These are phyloP conservation scores for Meganola albula DNA, from an alignment of 2,888 invertebrate species.

Conservation along the genomic window DNA sequence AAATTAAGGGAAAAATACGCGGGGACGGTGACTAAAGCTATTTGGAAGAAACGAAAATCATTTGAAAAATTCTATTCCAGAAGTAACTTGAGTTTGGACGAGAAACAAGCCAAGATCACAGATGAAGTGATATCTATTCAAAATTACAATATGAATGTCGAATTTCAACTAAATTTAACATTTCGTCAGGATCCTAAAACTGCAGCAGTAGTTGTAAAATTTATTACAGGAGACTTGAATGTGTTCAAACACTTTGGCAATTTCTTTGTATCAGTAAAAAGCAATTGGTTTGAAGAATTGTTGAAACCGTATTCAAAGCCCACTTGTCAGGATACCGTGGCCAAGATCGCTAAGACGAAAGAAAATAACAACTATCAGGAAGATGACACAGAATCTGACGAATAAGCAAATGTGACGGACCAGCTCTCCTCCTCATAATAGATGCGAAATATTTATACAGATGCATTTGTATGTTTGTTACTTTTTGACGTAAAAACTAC, in stretches of 20 bases:
- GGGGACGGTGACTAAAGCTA: slow-evolving; percentile 31
- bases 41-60: slow-evolving; percentile 51
- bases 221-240: slow-evolving; percentile 33
- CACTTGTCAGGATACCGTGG: slow-evolving; percentile 21
- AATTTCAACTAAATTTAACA: slow-evolving; percentile 38
- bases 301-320: slow-evolving; percentile 31
- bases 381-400: slow-evolving; percentile 1
- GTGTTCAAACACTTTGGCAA: slow-evolving; percentile 45
- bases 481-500: no score
- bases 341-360: slow-evolving; percentile 25
- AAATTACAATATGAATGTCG: slow-evolving; percentile 27
- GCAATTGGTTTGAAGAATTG: slow-evolving; percentile 40
- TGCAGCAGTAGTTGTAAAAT: slow-evolving; percentile 27
- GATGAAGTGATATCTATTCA: slow-evolving; percentile 39
- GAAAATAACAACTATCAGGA: slow-evolving; percentile 10
- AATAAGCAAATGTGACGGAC: slow-evolving; percentile 2
- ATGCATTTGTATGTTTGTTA: no score
- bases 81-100: slow-evolving; percentile 26
- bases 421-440: no score
- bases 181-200: slow-evolving; percentile 31
- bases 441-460: no score
- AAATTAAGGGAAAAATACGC: slow-evolving; percentile 41
- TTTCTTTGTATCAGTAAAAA: slow-evolving; percentile 39
- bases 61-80: slow-evolving; percentile 27
- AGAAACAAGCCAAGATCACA: slow-evolving; percentile 42